A percentile compares a stretch with the other conserved stretches of the same genome.
Evolutionary conservation across 2,113 vertebrate genomes (phyloP).

Genomic region (Cichladusa arquata): DNA sequence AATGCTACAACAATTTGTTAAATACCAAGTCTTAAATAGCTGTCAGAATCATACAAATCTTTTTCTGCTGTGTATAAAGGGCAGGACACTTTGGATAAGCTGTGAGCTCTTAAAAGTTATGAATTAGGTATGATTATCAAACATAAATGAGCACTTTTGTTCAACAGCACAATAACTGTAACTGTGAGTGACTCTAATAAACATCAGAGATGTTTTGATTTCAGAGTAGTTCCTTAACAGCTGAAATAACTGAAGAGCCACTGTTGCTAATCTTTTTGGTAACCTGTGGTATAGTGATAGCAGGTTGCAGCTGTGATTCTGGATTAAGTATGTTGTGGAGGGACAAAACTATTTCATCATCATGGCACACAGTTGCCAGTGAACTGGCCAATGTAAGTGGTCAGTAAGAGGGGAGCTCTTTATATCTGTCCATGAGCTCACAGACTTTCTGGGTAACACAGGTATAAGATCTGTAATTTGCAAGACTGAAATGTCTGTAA

Average conservation of each 20-base stretch:
- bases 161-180: background rate
- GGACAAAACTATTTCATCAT: background rate
- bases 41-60: too few relatives aligned
- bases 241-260: background rate
- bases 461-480: background rate
- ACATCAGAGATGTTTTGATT: background rate
- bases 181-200: background rate
- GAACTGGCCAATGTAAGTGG: background rate
- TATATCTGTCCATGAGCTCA: background rate
- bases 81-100: too few relatives aligned
- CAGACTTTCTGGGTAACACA: background rate
- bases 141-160: too few relatives aligned
- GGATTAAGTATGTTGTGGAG: background rate
- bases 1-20: too few relatives aligned
- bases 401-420: background rate
- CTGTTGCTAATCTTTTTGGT: background rate
- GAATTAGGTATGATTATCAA: too few relatives aligned
- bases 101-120: too few relatives aligned
- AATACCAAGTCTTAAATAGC: too few relatives aligned
- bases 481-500: background rate
- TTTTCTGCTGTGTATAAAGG: too few relatives aligned
- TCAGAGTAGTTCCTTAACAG: background rate
- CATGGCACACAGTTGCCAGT: background rate
- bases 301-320: background rate
- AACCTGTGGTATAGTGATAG: background rate